Base-by-base conservation (phyloP, 2,113 vertebrate genomes). In the Thunnus maccoyii region DNA sequence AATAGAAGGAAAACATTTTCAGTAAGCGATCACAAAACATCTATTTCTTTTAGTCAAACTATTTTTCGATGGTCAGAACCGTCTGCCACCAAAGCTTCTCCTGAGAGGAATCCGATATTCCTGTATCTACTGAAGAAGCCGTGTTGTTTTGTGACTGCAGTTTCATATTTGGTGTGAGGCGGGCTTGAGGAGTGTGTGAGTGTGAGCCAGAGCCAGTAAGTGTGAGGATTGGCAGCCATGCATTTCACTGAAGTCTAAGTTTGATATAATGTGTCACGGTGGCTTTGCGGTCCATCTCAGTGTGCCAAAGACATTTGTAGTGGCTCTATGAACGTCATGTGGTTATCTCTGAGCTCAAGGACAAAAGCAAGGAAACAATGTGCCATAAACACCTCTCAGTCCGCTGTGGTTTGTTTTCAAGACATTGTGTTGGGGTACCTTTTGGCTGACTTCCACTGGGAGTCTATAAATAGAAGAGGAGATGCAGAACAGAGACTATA, bases 361-460 rank as follows among this genome's bases (percentile, higher is more conserved):
- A 85, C 76, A 70, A 54, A 72, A 48, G 48, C 3, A 73, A 79
- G 56, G 25, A 22, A 56, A 81, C 65, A 58, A 64, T 52, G 62
- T 11, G 32, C 48, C 20, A 71, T 60, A 51, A 73, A 80, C 67
- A 54, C 48, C 46, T 74, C 22, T 20, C n/a, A 7, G 32, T n/a
- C 11, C 41, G 6, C 36, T 36, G 18, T 20, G 41, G 27, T 60
- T 1, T 60, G 67, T 69, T 71, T 72, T 82, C 13, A 74, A 81
- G 66, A 75, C 72, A 75, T 13, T 51, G 36, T 65, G 27, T 14
- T 69, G 51, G 68, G 36, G 50, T 64, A 66, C 46, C 14, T 50
- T 46, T 54, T 47, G 41, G 2, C 48, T 20, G 25, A 46, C 69
- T 51, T 65, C 18, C 4, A 25, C 3, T 56, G 16, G 2, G 25